Percentiles rank a stretch among this genome's conserved stretches.
These are phyloP conservation scores for Ceratosolen fusciceps DNA, from an alignment of 1,140 invertebrate species.

Conservation along the genomic window DNA sequence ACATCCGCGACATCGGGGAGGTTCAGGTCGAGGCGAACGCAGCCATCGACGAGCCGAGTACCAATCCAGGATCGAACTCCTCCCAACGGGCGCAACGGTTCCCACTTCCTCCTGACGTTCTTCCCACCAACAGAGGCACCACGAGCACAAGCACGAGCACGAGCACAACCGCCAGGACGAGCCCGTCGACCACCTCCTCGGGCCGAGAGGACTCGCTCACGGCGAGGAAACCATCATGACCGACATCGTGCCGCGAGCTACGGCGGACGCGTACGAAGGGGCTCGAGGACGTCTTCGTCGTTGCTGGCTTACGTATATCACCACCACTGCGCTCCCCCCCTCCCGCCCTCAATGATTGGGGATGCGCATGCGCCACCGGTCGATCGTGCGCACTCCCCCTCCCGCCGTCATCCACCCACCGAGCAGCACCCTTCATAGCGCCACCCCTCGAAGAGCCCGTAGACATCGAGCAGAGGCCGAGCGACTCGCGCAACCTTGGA, in stretches of 20 bases:
- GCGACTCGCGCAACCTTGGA: not conserved
- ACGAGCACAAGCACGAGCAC: not conserved
- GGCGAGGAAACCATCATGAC: constrained; percentile 23
- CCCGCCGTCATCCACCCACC: not conserved
- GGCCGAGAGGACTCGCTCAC: not conserved
- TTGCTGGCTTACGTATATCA: not conserved
- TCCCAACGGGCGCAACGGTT: too few species aligned
- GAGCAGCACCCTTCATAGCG: not conserved
- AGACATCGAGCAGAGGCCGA: not conserved
- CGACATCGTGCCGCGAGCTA: not conserved
- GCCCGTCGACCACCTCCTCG: not conserved
- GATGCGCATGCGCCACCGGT: constrained; percentile 37
- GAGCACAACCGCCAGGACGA: not conserved
- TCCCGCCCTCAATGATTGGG: not conserved
- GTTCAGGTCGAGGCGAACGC: not conserved
- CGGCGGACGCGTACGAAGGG: not conserved
- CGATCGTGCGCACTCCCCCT: constrained; percentile 28
- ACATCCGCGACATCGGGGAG: not conserved
- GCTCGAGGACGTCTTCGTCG: constrained; percentile 7
- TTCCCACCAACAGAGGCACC: not conserved
- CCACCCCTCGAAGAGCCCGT: not conserved
- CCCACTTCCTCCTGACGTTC: not conserved
- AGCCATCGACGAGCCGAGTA: too few species aligned
- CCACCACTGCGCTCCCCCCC: not conserved
- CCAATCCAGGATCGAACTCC: too few species aligned